Evolutionary conservation across 2,113 vertebrate genomes (phyloP), one percentile per base, ranked within the genome.

Genomic region (Meriones unguiculatus): DNA sequence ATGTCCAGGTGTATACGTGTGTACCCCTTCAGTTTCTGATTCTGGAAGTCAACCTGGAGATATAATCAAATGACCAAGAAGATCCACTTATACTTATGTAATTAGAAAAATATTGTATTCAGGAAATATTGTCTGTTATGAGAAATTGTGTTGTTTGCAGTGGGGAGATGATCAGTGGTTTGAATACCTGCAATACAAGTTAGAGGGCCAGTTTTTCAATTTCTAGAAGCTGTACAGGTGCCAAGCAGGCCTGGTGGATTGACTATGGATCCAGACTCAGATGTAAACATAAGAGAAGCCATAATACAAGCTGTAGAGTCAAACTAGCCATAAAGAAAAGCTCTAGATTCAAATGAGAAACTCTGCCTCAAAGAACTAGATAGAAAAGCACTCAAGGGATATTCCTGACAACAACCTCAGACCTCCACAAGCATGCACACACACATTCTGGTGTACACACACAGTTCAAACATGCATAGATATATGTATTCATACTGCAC

Each of bases 1-100:
- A 78, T 28, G 57, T 2, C 10, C 17, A 2, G 2, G 18, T 32
- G 0, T 24, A 20, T 11, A 25, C 46, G 1, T 69, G 0, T 65
- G 38, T 32, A 8, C 3, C 67, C 69, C 41, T 6, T 14, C 1
- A n/a, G 28, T 62, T 13, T 17, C 30, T 93, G 10, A 22, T 50
- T 72, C 54, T 81, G 32, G n/a, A 88, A 70, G 25, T 81, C 28
- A 64, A 7, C 15, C 67, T 73, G 11, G 13, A 69, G 8, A 77
- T 50, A 30, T 14, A 46, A 52, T 4, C 50, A 11, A 77, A n/a
- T 46, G 32, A 25, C 32, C 32, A 17, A 52, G 7, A 89, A 15
- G 4, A 76, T 2, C 54, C 14, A 50, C 1, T 73, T 75, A 84
- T 25, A 85, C 18, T 69, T 18, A 20, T 7, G 7, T 18, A 72